phyloP scores from a whole-genome alignment of 2,113 vertebrate species.

The Podilymbus podiceps region DNA sequence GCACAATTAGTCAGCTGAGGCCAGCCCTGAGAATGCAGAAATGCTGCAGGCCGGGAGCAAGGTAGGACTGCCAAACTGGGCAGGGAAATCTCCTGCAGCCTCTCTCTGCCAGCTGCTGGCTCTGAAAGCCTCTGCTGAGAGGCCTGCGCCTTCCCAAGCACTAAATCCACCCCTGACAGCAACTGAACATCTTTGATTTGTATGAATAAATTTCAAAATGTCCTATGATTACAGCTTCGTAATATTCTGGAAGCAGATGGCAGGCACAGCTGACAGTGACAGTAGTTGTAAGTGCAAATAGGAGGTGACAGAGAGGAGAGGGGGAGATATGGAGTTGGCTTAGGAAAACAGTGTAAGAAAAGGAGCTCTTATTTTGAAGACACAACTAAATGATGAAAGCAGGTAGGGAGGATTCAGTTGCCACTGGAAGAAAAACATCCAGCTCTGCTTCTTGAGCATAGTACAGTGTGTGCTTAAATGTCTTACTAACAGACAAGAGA shows the following conservation, averaged over 20 bases:
- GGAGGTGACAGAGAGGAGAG: slow-evolving; percentile 55
- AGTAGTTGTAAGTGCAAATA: slow-evolving; percentile 30
- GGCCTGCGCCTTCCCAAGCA: background rate
- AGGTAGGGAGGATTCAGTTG: background rate
- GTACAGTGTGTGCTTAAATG: background rate
- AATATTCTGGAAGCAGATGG: slow-evolving; percentile 77
- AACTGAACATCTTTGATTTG: slow-evolving; percentile 38
- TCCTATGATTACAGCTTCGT: slow-evolving; percentile 63
- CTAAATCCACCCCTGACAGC: background rate
- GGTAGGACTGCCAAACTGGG: background rate
- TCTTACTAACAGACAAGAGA: background rate
- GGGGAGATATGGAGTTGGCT: background rate
- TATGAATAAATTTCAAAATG: slow-evolving; percentile 64
- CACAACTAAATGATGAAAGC: background rate
- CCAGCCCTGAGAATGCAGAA: background rate
- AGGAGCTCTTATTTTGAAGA: slow-evolving; percentile 34
- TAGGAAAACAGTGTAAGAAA: background rate
- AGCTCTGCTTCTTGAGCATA: background rate
- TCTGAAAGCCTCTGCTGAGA: background rate
- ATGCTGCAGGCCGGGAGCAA: background rate
- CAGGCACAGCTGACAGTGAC: slow-evolving; percentile 68
- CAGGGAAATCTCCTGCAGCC: background rate
- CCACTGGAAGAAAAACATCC: background rate
- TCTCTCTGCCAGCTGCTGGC: background rate
- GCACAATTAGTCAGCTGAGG: background rate